Evolutionary conservation across 2,113 vertebrate genomes (phyloP).

Genomic region (Brienomyrus brachyistius): DNA sequence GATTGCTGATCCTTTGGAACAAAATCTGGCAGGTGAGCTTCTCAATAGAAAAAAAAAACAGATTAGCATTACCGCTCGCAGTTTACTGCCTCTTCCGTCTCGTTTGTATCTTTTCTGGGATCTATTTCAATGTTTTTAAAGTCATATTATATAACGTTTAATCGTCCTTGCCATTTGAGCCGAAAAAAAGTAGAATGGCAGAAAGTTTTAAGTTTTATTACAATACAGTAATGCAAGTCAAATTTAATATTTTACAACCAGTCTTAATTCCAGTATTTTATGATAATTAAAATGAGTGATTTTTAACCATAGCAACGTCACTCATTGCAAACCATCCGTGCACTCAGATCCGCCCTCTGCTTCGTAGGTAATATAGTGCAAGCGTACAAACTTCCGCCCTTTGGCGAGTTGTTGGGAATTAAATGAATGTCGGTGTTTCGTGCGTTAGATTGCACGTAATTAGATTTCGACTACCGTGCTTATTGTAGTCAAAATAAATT

Average conservation of each 20-base stretch:
- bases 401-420: not conserved
- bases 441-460: not conserved
- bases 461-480: not conserved
- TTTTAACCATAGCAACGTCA: not conserved
- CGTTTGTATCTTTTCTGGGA: not conserved
- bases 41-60: not conserved
- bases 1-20: not conserved
- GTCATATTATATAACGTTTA: not conserved
- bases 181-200: not conserved
- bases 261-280: not conserved
- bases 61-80: not conserved
- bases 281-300: not conserved
- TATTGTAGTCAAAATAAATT: not conserved
- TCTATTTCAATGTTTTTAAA: not conserved
- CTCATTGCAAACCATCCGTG: constrained; percentile 2
- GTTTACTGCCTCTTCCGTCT: not conserved
- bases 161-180: not conserved
- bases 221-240: not conserved
- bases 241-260: not conserved
- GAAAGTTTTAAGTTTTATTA: not conserved
- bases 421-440: not conserved
- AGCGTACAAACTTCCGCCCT: not conserved
- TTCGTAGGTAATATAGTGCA: not conserved
- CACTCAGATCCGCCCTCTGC: not conserved
- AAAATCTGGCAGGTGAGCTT: not conserved